Base-by-base conservation (phyloP, 2,113 vertebrate species). In the Callipepla squamata region DNA sequence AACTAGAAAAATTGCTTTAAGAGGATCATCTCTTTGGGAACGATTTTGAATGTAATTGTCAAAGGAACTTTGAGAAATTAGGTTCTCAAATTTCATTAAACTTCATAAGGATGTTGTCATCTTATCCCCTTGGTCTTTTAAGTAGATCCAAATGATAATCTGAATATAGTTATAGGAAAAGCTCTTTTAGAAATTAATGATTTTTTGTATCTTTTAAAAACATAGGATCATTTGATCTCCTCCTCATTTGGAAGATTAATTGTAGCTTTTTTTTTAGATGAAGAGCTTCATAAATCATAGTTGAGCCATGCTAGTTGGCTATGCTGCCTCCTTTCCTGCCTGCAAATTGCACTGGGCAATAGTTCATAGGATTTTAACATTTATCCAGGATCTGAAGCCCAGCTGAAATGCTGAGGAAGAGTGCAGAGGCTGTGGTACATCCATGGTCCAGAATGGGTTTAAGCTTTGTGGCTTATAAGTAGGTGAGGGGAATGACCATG, bases 31-130 rank as follows among this genome's bases (percentile, higher is more conserved):
- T 88, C 85, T 85, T 86, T 36, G 77, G 44, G 78, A 91, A 75
- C 80, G 13, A 70, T 38, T 91, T 77, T 57, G 63, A 94, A 73
- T 59, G 25, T 25, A 83, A 26, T 87, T 92, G 47, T 94, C 79
- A 87, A 63, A 85, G 72, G 82, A 92, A 22, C 82, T 65, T 70
- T 8, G 3, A 65, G 80, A 73, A 92, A 34, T 87, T 91, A 40
- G 78, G 68, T 83, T 59, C 59, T 93, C 55, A 91, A 42, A 91
- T 87, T 80, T 61, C 76, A 89, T 87, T 80, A 91, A 76, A 61
- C 38, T 82, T 92, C 18, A 3, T 47, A 53, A 67, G 75, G 91
- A 63, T 0, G 2, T 51, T 68, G 73, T 53, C 38, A 87, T 74
- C 44, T 80, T 47, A 63, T 85, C 51, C 28, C 47, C 51, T 70